Conservation (phyloP, 2,797 vertebrate genomes). For the Channallabes apus region DNA sequence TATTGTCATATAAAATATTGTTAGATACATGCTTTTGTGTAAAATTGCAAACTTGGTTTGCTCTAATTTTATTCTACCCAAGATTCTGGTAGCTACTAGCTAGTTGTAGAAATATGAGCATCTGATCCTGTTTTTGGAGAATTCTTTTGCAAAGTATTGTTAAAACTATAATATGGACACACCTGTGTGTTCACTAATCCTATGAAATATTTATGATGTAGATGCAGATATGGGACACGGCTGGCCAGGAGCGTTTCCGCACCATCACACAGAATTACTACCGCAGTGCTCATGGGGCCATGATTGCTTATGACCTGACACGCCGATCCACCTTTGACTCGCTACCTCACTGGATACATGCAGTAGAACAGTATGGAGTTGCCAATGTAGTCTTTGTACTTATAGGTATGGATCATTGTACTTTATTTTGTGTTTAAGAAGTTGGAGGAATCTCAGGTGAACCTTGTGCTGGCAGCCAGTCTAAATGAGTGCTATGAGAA, state of each 20-base stretch:
- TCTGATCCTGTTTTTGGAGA: neutral
- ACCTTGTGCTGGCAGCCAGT: neutral
- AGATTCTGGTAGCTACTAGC: neutral
- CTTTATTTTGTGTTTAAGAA: slow-evolving; percentile 13
- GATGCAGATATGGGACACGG: slow-evolving; percentile 98
- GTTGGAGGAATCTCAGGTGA: neutral
- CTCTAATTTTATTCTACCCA: neutral
- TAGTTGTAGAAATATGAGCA: neutral
- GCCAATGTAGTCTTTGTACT: slow-evolving; percentile 87
- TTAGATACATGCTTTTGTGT: neutral
- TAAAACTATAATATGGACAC: neutral
- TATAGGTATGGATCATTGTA: slow-evolving; percentile 77
- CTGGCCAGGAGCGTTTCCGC: slow-evolving; percentile 95
- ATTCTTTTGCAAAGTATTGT: neutral
- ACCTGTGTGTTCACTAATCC: neutral
- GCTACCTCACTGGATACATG: slow-evolving; percentile 89
- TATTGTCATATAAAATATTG: too few relatives aligned
- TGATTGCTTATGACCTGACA: slow-evolving; percentile 96
- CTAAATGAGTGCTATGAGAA: neutral
- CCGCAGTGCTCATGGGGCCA: slow-evolving; percentile 91
- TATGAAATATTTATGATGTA: slow-evolving; percentile 54
- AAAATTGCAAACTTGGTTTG: neutral
- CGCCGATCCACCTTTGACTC: slow-evolving; percentile 88
- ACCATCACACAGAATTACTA: slow-evolving; percentile 97
- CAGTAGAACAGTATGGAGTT: slow-evolving; percentile 89